Percentiles rank a stretch among this genome's conserved stretches.
Evolutionary conservation across 2,113 vertebrate genomes (phyloP).

Genomic region (Trachemys scripta): DNA sequence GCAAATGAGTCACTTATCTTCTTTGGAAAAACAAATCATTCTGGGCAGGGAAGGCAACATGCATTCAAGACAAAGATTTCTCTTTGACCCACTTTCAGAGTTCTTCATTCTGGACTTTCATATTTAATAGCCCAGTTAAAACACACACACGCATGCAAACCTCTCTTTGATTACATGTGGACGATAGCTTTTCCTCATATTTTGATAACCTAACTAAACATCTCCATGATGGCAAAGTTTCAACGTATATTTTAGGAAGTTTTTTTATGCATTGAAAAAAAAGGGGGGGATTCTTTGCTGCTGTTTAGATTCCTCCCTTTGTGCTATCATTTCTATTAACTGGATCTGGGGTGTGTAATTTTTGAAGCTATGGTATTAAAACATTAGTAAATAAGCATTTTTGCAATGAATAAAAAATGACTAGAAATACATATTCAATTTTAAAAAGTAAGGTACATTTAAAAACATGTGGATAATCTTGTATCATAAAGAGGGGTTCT

Average conservation of each 20-base stretch:
- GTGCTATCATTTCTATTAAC: conserved; percentile 30
- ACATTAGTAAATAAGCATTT: conserved; percentile 21
- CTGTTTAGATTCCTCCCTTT: conserved; percentile 39
- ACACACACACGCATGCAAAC: background rate
- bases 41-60: background rate
- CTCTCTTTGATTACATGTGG: background rate
- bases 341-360: conserved; percentile 3
- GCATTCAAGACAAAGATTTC: background rate
- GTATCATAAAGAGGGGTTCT: background rate
- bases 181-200: background rate
- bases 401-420: background rate
- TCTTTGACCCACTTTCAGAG: background rate
- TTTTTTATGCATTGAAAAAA: background rate
- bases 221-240: conserved; percentile 52
- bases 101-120: background rate
- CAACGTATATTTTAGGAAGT: conserved; percentile 20
- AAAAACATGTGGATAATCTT: background rate
- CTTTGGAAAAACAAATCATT: background rate
- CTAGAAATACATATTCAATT: background rate
- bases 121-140: background rate
- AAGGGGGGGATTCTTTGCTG: conserved; percentile 40
- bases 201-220: conserved; percentile 40
- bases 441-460: background rate
- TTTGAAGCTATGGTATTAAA: conserved; percentile 25
- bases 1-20: fast-evolving